Evolutionary conservation across 1,140 invertebrate genomes (phyloP).

Genomic region (Lerema accius): DNA sequence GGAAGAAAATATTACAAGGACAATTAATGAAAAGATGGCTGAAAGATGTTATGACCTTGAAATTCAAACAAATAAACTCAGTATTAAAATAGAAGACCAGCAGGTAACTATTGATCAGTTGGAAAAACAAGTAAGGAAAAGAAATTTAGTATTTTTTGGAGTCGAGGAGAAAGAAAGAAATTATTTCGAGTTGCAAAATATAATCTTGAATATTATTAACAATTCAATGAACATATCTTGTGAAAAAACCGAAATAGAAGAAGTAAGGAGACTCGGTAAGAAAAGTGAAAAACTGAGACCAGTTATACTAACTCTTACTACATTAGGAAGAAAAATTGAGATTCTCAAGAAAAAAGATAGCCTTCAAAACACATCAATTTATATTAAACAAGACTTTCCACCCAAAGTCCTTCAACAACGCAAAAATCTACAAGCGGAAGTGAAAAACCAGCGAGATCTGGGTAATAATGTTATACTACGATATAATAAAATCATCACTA

Average conservation of each 20-base stretch:
- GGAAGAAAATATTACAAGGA: too few relatives aligned
- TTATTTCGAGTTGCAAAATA: slow-evolving; percentile 42
- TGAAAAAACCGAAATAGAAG: slow-evolving; percentile 40
- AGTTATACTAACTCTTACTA: slow-evolving; percentile 17
- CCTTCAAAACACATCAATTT: not conserved
- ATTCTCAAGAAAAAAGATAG: not conserved
- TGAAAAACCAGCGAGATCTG: too few relatives aligned
- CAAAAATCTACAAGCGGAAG: too few relatives aligned
- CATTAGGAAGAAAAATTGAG: not conserved
- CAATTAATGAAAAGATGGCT: too few relatives aligned
- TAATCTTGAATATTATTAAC: slow-evolving; percentile 43
- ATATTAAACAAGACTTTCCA: not conserved
- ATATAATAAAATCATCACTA: too few relatives aligned
- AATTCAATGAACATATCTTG: slow-evolving; percentile 43
- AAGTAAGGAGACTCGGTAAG: slow-evolving; percentile 47
- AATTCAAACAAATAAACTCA: too few relatives aligned
- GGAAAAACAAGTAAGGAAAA: slow-evolving; percentile 44
- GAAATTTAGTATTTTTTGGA: slow-evolving; percentile 47
- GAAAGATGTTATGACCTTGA: too few relatives aligned
- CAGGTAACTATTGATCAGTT: slow-evolving; percentile 36
- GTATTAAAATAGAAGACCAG: slow-evolving; percentile 40
- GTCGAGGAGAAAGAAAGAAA: slow-evolving; percentile 43
- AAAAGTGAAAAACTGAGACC: slow-evolving; percentile 40
- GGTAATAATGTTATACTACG: too few relatives aligned
- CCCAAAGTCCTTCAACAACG: too few relatives aligned